phyloP scores from a whole-genome alignment of 2,797 vertebrate genomes.

The Echiichthys vipera region DNA sequence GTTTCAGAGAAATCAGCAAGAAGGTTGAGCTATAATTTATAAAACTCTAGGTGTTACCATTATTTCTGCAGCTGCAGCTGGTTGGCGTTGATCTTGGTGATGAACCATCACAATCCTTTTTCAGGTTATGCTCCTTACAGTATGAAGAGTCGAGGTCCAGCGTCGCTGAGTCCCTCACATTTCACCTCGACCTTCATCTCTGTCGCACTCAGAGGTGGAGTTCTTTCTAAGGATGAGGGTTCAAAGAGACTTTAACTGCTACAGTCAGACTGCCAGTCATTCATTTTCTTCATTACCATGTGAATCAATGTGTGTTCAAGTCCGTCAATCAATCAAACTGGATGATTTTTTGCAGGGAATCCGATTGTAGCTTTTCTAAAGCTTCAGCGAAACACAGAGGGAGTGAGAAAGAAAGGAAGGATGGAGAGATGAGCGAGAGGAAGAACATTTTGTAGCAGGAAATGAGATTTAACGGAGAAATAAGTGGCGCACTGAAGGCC shows the following conservation, averaged over 20 bases:
- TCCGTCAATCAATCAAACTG: background rate
- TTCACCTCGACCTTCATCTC: background rate
- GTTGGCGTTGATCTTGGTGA: background rate
- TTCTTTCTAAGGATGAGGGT: no score
- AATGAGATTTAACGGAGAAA: constrained; percentile 32
- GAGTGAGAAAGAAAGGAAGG: background rate
- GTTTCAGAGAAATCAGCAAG: background rate
- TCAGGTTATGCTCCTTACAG: background rate
- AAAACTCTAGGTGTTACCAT: background rate
- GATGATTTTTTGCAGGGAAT: background rate
- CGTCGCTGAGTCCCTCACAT: no score
- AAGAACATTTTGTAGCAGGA: constrained; percentile 43
- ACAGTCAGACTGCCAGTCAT: background rate
- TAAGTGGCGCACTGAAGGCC: constrained; percentile 44
- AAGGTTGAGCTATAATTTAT: background rate
- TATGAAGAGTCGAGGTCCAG: background rate
- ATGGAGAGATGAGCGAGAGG: background rate
- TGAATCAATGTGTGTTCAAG: no score
- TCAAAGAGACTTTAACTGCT: no score
- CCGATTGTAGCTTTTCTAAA: background rate
- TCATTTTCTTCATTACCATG: background rate
- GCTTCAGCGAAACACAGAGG: background rate
- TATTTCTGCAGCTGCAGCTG: background rate
- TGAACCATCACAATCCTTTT: background rate
- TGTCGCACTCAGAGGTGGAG: no score